phyloP scores from a whole-genome alignment of 2,113 vertebrate genomes.

The Maccullochella peelii region DNA sequence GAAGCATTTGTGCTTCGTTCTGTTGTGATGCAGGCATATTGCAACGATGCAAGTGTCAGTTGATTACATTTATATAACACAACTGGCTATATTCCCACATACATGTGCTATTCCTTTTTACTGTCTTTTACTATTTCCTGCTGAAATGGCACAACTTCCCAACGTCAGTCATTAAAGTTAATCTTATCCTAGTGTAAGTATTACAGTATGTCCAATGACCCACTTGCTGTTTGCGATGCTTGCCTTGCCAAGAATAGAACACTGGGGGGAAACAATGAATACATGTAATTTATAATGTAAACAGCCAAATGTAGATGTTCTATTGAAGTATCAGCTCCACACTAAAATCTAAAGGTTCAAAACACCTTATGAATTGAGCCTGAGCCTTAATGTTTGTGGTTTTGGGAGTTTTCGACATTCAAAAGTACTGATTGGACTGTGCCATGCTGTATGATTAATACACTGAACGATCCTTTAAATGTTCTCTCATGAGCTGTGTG shows the following conservation, averaged over 20 bases:
- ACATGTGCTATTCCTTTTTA: background rate
- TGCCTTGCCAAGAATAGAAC: conserved; percentile 21
- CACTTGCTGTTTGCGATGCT: conserved; percentile 15
- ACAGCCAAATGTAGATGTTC: conserved; percentile 1
- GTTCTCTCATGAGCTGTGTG: conserved; percentile 39
- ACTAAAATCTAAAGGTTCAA: background rate
- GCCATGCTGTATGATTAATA: conserved; percentile 24
- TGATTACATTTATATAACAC: conserved; percentile 26
- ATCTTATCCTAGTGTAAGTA: conserved; percentile 12
- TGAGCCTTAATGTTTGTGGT: background rate
- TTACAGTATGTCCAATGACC: conserved; percentile 4
- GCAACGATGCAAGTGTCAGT: background rate
- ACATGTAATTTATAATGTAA: conserved; percentile 17
- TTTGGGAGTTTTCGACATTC: conserved; percentile 1
- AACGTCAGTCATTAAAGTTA: conserved; percentile 20
- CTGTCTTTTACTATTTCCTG: conserved; percentile 15
- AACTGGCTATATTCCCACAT: background rate
- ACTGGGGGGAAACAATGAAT: background rate
- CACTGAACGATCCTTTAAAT: conserved; percentile 37
- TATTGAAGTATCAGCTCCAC: background rate
- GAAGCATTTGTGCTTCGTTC: background rate
- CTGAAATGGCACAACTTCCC: conserved; percentile 23
- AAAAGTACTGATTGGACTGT: conserved; percentile 10
- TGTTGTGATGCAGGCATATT: background rate
- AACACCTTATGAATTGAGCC: background rate